A percentile compares a stretch with the other conserved stretches of the same genome.
Evolutionary conservation across 1,140 invertebrate species (phyloP).

Genomic region (Charaxes varanes): DNA sequence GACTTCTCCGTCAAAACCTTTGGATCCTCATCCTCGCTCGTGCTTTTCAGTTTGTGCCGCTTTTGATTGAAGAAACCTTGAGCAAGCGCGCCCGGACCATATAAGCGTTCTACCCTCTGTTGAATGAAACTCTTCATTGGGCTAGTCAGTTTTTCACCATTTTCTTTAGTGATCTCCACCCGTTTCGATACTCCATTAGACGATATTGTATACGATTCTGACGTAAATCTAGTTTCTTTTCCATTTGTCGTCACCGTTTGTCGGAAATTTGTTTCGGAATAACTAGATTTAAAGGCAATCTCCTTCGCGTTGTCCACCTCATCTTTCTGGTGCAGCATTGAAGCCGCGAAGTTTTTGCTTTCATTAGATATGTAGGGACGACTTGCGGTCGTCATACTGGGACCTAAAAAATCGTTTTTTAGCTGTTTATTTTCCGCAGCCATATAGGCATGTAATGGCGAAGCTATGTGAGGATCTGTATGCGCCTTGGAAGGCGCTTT

Average conservation of each 20-base stretch:
- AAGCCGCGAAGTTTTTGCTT: conserved; percentile 56
- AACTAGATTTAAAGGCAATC: conserved; percentile 64
- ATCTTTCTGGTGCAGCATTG: conserved; percentile 60
- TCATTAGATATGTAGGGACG: conserved; percentile 54
- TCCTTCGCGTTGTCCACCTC: conserved; percentile 60
- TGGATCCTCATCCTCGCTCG: conserved; percentile 54
- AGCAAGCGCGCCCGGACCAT: conserved; percentile 88
- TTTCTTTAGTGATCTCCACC: conserved; percentile 65
- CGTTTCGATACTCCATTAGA: conserved; percentile 59
- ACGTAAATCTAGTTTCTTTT: conserved; percentile 47
- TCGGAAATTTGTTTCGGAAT: conserved; percentile 68
- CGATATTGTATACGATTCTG: conserved; percentile 65
- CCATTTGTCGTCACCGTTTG: conserved; percentile 54
- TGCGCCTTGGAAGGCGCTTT: conserved; percentile 70
- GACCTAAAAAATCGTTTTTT: conserved; percentile 62
- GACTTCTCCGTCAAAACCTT: conserved; percentile 61
- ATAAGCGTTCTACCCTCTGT: conserved; percentile 89
- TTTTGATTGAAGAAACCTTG: conserved; percentile 87
- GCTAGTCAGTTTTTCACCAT: conserved; percentile 64
- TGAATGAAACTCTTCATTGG: conserved; percentile 89
- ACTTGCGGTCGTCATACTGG: conserved; percentile 58
- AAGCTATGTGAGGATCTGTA: conserved; percentile 57
- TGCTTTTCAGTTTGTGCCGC: conserved; percentile 56
- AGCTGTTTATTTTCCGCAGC: conserved; percentile 64
- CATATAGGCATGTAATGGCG: conserved; percentile 59